Base-by-base conservation (phyloP, 2,797 vertebrate species). In the Enteromius unitaeniatus region DNA sequence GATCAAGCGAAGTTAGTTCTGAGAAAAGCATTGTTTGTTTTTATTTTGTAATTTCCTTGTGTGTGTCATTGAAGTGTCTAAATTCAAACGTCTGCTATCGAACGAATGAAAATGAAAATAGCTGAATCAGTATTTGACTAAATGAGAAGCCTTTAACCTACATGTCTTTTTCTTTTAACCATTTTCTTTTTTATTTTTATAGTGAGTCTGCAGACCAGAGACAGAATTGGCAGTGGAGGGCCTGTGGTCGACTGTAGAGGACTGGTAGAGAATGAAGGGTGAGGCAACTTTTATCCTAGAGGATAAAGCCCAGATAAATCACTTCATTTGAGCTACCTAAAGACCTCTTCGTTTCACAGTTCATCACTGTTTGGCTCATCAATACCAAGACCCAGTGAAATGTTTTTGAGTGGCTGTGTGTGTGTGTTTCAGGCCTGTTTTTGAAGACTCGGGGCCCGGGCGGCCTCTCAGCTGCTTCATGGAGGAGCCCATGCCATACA, bases 201-300 rank as follows among this genome's bases (percentile, higher is more conserved):
- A 99, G 98, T 99, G 92, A 99, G 98, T 91, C 94, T 99, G 91
- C 98, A 99, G 94, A 99, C 98, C 6, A 95, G 98, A 90, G 98
- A 99, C 92, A 95, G 98, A 84, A 97, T 97, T 84, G 97, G 97
- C 89, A 95, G 96, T 4, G 97, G 97, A 67, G 97, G 98, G 11
- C 96, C 97, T 0, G 98, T 99, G 88, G 97, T 99, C 85, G 98
- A 99, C 95, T 99, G 98, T 92, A 94, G 98, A 91, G 98, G 97
- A 67, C 96, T 99, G 84, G 89, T 99, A 88, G 97, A 98, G 89
- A 98, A 97, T 90, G 98, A 99, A 93, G 98, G 97, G 98, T 99
- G 93, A 91, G 97, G 92, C 87, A 17, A 60, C 26, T 14, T 42
- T 23, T 76, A 31, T 76, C n/a, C 17, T 37, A 4, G 55, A 23